phyloP scores from a whole-genome alignment of 2,888 invertebrate species.

The Drosophila anomelani region DNA sequence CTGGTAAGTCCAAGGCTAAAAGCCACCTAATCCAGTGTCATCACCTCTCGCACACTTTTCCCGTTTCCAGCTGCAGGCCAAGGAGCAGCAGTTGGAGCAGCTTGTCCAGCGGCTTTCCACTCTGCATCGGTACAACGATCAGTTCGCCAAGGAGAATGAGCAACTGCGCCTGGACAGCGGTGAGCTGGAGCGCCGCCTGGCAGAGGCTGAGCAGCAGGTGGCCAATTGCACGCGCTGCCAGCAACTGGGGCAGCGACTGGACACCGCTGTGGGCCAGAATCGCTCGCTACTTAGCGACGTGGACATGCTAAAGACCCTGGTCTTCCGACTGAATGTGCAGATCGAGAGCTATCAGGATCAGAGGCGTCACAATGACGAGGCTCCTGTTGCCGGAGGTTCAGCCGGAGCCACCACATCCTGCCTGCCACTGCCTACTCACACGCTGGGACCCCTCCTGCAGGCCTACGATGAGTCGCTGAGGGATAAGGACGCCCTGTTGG shows the following conservation, averaged over 20 bases:
- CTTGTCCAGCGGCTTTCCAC: conserved; percentile 87
- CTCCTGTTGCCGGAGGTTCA: neutral
- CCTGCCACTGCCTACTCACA: conserved; percentile 72
- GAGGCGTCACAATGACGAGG: conserved; percentile 56
- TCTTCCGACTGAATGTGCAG: conserved; percentile 91
- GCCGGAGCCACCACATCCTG: neutral
- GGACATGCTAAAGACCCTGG: conserved; percentile 90
- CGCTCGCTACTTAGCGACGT: conserved; percentile 88
- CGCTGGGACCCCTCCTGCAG: conserved; percentile 88
- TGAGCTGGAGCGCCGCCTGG: conserved; percentile 86
- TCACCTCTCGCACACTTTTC: no score
- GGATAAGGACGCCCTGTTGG: conserved; percentile 90
- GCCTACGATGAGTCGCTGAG: conserved; percentile 91
- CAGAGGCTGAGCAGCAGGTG: conserved; percentile 80
- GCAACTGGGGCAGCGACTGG: conserved; percentile 66
- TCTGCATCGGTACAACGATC: conserved; percentile 87
- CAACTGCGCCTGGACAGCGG: conserved; percentile 86
- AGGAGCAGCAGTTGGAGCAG: conserved; percentile 87
- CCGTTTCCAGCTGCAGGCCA: conserved; percentile 86
- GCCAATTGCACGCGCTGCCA: conserved; percentile 82
- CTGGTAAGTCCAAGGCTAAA: conserved; percentile 62
- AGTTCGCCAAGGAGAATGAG: conserved; percentile 88
- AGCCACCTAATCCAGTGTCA: no score
- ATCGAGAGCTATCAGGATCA: conserved; percentile 92
- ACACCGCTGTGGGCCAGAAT: conserved; percentile 85